Percentiles rank a stretch among this genome's conserved stretches.
Evolutionary conservation across 2,113 vertebrate species (phyloP).

Genomic region (Tragelaphus imberbis): DNA sequence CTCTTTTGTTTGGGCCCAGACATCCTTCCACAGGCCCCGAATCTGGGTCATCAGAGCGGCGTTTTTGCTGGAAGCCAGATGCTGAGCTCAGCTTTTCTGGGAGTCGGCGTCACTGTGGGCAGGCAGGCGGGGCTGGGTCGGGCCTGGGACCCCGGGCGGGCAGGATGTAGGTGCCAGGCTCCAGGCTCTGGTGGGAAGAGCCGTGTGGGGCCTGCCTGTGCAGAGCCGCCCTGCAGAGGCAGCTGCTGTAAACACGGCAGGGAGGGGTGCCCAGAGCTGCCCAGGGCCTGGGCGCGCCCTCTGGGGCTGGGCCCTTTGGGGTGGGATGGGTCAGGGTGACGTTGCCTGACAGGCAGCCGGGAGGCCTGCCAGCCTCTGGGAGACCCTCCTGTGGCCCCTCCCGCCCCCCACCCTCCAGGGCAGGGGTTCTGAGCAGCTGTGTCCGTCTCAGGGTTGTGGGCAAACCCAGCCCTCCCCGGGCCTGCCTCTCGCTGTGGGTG

Average conservation of each 20-base stretch:
- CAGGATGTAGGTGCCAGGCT: neutral
- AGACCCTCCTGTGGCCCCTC: too few relatives aligned
- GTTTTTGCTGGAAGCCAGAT: neutral
- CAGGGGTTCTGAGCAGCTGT: too few relatives aligned
- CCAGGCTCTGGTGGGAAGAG: fast-evolving
- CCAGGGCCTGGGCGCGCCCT: fast-evolving
- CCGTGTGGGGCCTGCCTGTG: neutral
- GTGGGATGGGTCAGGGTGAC: too few relatives aligned
- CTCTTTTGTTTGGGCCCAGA: neutral
- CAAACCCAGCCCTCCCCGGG: neutral
- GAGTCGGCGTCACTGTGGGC: neutral
- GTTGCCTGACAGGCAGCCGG: neutral
- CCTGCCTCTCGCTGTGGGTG: neutral
- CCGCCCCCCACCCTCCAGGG: neutral
- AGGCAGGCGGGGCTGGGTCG: neutral
- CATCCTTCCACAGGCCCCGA: neutral
- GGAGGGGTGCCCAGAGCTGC: neutral
- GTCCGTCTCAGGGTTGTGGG: fast-evolving
- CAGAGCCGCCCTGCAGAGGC: neutral
- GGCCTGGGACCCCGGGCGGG: neutral
- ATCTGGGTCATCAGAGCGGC: neutral
- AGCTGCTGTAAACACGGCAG: fast-evolving
- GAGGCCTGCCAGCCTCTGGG: neutral
- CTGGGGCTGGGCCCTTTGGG: neutral
- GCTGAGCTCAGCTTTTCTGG: neutral